phyloP scores from a whole-genome alignment of 2,113 vertebrate genomes.

The Caracal caracal region DNA sequence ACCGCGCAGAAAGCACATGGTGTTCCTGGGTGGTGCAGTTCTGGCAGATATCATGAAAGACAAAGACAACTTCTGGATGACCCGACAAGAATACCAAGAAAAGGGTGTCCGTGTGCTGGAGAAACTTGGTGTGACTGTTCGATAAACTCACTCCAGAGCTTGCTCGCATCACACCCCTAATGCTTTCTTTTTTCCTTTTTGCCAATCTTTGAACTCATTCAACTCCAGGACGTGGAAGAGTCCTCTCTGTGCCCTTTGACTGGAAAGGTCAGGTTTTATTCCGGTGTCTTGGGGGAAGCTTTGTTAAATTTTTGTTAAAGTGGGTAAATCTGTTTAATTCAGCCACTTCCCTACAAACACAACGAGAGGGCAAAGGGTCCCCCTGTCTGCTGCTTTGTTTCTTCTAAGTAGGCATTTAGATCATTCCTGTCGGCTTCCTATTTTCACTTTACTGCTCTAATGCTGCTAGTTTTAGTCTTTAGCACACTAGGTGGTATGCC shows the following conservation, averaged over 20 bases:
- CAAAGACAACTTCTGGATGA: conserved; percentile 99
- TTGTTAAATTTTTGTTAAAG: conserved; percentile 86
- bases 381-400: conserved; percentile 82
- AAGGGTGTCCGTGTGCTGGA: conserved; percentile 98
- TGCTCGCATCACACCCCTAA: conserved; percentile 79
- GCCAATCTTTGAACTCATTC: conserved; percentile 88
- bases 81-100: conserved; percentile 97
- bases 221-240: conserved; percentile 83
- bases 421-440: conserved; percentile 82
- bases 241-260: conserved; percentile 85
- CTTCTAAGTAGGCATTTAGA: conserved; percentile 82
- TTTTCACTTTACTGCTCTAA: conserved; percentile 84
- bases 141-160: conserved; percentile 91
- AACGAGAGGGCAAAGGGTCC: conserved; percentile 78
- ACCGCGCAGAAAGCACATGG: conserved; percentile 99
- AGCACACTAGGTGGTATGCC: conserved; percentile 85
- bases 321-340: conserved; percentile 86
- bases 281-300: conserved; percentile 84
- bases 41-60: conserved; percentile 99
- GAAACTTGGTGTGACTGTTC: conserved; percentile 98
- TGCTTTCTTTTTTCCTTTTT: conserved; percentile 81
- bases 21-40: conserved; percentile 96
- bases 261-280: conserved; percentile 84
- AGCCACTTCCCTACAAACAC: conserved; percentile 83
- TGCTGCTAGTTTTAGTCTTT: conserved; percentile 85